Base-by-base conservation (phyloP, 2,888 invertebrate species). In the Drosophila tanythrix region DNA sequence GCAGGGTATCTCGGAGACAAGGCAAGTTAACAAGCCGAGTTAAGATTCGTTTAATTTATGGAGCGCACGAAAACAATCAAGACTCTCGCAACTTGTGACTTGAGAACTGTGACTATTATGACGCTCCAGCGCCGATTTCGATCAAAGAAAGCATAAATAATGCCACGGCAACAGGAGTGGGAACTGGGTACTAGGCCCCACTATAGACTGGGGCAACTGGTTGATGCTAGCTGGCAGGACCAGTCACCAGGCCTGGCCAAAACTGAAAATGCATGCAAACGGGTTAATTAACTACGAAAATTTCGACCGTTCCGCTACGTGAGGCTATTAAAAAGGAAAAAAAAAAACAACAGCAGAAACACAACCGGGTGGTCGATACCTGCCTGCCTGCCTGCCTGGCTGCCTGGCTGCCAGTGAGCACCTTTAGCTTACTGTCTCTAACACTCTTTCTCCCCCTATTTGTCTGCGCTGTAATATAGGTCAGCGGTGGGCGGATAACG, bases 131-230 rank as follows among this genome's bases (percentile, higher is more conserved):
- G 88, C 76, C 87, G 76, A 76, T 79, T 84, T 88, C 81, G 88
- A 90, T 91, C 88, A 88, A 86, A 84, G 82, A 82, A 90, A 82
- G 87, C 88, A 90, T 90, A 90, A 90, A 91, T 89, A 90, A 82
- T 76, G 70, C 68, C 58, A 75, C 60, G 76, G 69, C 68, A 2
- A 62, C 52, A 63, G 77, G 57, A 67, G 68, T 77, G 71, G 73
- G 58, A 35, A 35, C 29, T 43, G 60, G 64, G 48, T 11, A n/a
- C 35, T 50, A 25, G 5, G 59, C 36, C 18, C 35, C 35, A 40
- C 35, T 53, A 46, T 29, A 43, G 52, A 65, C 57, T 75, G 66
- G 70, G 63, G 59, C 61, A 76, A 79, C 81, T 80, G 76, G 76
- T 77, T 71, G 67, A 33, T 29, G 21, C 38, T 31, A 29, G 66